Percentiles rank a stretch among this genome's conserved stretches.
phyloP scores from a whole-genome alignment of 2,113 vertebrate species.

The Tychaedon coryphoeus region DNA sequence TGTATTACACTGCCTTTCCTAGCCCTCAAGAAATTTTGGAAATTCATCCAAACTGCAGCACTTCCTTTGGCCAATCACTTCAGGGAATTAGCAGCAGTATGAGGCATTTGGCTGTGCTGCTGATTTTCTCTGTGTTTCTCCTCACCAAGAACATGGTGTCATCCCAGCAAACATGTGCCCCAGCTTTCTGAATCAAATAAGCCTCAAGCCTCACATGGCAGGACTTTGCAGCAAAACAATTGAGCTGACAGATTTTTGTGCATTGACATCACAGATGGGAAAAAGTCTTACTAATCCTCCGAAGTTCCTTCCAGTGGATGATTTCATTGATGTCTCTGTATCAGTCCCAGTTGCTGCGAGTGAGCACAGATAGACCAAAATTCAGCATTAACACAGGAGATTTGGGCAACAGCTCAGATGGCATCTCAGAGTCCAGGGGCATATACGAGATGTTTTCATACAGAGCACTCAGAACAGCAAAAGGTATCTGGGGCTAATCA shows the following conservation, averaged over 20 bases:
- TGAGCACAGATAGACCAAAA: neutral
- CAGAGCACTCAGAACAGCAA: neutral
- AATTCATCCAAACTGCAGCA: neutral
- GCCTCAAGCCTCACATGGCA: neutral
- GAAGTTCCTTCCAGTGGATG: slow-evolving; percentile 20
- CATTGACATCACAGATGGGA: slow-evolving; percentile 28
- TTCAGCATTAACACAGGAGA: neutral
- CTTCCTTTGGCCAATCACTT: neutral
- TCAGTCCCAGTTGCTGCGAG: neutral
- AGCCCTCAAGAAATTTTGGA: neutral
- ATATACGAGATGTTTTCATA: neutral
- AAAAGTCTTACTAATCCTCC: slow-evolving; percentile 13
- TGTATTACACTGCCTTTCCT: neutral
- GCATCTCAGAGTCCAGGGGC: neutral
- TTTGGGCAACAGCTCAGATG: neutral
- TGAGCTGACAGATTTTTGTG: neutral
- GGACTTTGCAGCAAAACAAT: neutral
- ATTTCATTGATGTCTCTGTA: neutral
- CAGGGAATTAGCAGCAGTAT: neutral
- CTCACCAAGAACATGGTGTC: neutral
- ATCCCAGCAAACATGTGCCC: neutral
- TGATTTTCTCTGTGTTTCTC: neutral
- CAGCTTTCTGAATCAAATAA: neutral
- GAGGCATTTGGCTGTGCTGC: neutral
- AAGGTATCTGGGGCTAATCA: neutral